Conservation (phyloP, 35 echinoderm and acorn worm species). For the Apostichopus japonicus region DNA sequence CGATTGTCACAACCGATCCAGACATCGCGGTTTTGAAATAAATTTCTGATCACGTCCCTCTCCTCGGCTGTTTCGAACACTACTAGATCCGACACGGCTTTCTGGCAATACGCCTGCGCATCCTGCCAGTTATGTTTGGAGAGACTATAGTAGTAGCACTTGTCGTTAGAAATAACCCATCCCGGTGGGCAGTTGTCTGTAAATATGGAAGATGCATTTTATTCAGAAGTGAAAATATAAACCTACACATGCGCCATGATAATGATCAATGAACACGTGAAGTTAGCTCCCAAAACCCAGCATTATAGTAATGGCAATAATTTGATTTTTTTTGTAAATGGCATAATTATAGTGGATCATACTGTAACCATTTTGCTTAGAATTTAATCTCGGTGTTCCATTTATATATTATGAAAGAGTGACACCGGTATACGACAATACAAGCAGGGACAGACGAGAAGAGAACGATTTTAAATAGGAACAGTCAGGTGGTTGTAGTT, state of each 20-base stretch:
- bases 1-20: slow-evolving; percentile 47
- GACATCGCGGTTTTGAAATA: not conserved
- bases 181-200: slow-evolving; percentile 13
- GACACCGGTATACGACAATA: too few relatives aligned
- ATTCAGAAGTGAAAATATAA: too few relatives aligned
- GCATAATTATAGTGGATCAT: too few relatives aligned
- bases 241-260: too few relatives aligned
- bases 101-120: slow-evolving; percentile 7
- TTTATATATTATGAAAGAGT: too few relatives aligned
- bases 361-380: too few relatives aligned
- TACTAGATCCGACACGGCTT: not conserved
- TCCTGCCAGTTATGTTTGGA: not conserved
- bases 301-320: too few relatives aligned
- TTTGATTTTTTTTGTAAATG: too few relatives aligned
- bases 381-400: too few relatives aligned
- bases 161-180: not conserved
- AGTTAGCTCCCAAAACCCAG: too few relatives aligned
- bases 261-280: too few relatives aligned
- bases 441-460: too few relatives aligned
- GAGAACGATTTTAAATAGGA: not conserved
- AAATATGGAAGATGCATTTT: not conserved
- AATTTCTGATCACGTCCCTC: slow-evolving; percentile 2
- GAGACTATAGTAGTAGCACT: slow-evolving; percentile 16
- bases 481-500: not conserved
- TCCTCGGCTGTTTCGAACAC: not conserved